A percentile compares a stretch with the other conserved stretches of the same genome.
Evolutionary conservation across 2,888 invertebrate species (phyloP).

Genomic region (Torymus texanus): DNA sequence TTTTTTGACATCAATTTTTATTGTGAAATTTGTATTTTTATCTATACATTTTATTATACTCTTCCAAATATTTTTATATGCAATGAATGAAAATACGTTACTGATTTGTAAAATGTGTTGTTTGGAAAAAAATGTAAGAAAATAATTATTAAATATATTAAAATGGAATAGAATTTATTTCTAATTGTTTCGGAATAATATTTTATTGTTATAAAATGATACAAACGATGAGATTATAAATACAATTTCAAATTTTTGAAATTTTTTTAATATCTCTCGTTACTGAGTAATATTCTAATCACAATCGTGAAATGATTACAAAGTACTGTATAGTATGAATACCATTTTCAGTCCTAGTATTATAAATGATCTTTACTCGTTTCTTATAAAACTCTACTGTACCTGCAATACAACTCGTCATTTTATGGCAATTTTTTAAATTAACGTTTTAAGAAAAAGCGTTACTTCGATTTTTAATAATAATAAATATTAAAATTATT

Average conservation of each 20-base stretch:
- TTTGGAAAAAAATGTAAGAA: background rate
- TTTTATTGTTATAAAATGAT: no score
- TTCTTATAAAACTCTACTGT: constrained; percentile 22
- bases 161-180: no score
- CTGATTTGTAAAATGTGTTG: background rate
- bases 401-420: constrained; percentile 36
- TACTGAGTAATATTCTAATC: no score
- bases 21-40: background rate
- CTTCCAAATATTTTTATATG: no score
- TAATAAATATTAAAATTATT: background rate
- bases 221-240: no score
- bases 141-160: no score
- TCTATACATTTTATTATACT: no score
- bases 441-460: constrained; percentile 1
- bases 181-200: no score
- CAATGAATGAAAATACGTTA: no score
- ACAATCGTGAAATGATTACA: background rate
- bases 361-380: constrained; percentile 2
- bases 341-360: background rate
- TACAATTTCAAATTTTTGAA: no score
- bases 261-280: no score
- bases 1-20: background rate
- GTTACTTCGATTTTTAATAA: constrained; percentile 27
- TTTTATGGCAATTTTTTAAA: constrained; percentile 15
- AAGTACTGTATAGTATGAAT: background rate